phyloP scores from a whole-genome alignment of 2,113 vertebrate genomes.

The Calypte anna region DNA sequence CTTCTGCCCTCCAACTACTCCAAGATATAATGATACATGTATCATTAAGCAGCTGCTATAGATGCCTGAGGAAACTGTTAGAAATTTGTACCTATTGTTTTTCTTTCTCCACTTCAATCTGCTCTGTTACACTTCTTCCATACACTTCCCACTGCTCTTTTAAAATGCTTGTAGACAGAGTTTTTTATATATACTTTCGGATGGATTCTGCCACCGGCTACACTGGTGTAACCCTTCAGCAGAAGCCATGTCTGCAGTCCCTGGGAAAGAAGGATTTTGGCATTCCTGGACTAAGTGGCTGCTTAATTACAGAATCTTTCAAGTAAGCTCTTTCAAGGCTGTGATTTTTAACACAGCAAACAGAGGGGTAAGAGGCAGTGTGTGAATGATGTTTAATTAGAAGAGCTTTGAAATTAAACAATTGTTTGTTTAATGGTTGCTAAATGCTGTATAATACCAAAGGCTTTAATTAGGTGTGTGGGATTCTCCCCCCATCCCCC shows the following conservation, averaged over 20 bases:
- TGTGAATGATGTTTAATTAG: slow-evolving; percentile 69
- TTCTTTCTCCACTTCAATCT: slow-evolving; percentile 71
- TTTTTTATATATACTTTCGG: neutral
- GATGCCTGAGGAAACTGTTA: slow-evolving; percentile 83
- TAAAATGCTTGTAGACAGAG: slow-evolving; percentile 25
- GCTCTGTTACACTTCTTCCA: slow-evolving; percentile 65
- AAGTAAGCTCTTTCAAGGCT: slow-evolving; percentile 38
- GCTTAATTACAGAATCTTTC: slow-evolving; percentile 34
- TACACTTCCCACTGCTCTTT: slow-evolving; percentile 59
- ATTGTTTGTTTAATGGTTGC: slow-evolving; percentile 56
- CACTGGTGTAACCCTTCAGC: neutral
- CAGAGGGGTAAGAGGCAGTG: slow-evolving; percentile 32
- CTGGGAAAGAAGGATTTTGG: neutral
- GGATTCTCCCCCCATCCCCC: neutral
- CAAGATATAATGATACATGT: slow-evolving; percentile 89
- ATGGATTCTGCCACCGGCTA: neutral
- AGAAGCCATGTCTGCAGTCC: neutral
- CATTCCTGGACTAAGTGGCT: neutral
- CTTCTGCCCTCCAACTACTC: slow-evolving; percentile 88
- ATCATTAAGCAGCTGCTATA: slow-evolving; percentile 88
- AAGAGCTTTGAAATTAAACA: slow-evolving; percentile 60
- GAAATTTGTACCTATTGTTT: slow-evolving; percentile 86
- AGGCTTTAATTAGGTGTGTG: neutral
- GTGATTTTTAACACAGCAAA: slow-evolving; percentile 54
- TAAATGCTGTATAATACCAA: slow-evolving; percentile 40